Conservation (phyloP, 37 sponge, comb jelly and placozoan species). For the Oopsacas minuta region DNA sequence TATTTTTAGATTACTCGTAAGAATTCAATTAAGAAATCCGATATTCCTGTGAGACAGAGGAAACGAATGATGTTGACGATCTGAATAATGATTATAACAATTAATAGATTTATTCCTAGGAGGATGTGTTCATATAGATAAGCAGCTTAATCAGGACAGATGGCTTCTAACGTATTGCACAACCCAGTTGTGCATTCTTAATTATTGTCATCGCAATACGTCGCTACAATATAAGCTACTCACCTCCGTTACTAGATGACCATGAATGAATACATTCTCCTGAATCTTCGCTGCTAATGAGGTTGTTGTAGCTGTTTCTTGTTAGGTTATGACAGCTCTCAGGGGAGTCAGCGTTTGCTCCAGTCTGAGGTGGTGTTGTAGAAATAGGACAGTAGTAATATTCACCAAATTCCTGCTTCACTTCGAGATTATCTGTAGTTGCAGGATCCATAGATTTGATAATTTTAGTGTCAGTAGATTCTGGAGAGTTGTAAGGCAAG, state of each 20-base stretch:
- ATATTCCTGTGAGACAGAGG: neutral
- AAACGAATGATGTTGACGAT: too few species aligned
- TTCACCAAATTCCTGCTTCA: neutral
- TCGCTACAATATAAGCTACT: neutral
- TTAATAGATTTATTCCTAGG: neutral
- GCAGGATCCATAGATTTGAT: neutral
- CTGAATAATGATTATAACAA: neutral
- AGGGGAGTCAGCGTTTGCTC: neutral
- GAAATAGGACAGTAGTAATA: conserved; percentile 8
- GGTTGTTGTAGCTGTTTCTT: neutral
- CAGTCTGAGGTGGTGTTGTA: neutral
- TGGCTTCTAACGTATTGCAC: neutral
- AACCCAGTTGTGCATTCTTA: neutral
- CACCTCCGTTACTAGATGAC: neutral
- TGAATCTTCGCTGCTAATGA: neutral
- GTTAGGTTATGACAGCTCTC: neutral
- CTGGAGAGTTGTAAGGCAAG: neutral
- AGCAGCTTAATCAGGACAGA: neutral
- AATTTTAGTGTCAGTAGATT: neutral
- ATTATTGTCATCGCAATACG: neutral
- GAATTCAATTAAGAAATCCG: neutral
- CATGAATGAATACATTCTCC: conserved; percentile 2
- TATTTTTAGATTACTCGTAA: neutral
- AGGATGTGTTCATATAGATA: neutral
- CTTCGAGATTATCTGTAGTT: neutral